Conservation (phyloP, 1,140 invertebrate genomes). For the Caerostris extrusa region DNA sequence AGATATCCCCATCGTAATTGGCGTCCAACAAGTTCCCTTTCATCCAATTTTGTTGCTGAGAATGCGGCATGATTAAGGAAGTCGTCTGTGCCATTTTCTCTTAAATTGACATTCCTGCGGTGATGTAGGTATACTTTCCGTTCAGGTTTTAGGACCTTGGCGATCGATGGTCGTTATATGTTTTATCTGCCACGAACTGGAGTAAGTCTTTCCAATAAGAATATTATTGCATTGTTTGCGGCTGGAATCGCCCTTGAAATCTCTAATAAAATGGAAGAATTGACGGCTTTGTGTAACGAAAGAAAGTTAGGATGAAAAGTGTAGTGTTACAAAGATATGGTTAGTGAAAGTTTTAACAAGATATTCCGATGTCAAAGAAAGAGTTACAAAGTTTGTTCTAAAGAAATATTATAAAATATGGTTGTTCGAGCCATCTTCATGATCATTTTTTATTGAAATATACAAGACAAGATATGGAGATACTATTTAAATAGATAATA, state of each 20-base stretch:
- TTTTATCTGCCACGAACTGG: background rate
- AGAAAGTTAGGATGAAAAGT: too few relatives aligned
- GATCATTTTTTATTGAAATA: too few relatives aligned
- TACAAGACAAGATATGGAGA: too few relatives aligned
- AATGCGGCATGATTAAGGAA: background rate
- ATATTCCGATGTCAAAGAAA: too few relatives aligned
- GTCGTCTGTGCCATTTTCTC: background rate
- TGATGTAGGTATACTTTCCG: background rate
- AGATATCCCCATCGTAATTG: background rate
- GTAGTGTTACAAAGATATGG: too few relatives aligned
- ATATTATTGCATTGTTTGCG: background rate
- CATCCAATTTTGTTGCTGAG: background rate
- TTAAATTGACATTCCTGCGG: background rate
- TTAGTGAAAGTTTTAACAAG: too few relatives aligned
- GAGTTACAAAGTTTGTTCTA: too few relatives aligned
- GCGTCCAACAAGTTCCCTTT: background rate
- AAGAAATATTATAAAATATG: too few relatives aligned
- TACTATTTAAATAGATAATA: too few relatives aligned
- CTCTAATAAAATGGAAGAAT: background rate
- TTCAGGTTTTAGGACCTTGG: background rate
- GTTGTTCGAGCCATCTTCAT: too few relatives aligned
- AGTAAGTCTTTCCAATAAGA: background rate
- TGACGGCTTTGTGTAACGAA: too few relatives aligned
- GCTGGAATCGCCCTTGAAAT: background rate
- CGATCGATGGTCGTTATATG: background rate